Conservation (phyloP, 2,888 invertebrate genomes). For the Anagyrus pseudococci region DNA sequence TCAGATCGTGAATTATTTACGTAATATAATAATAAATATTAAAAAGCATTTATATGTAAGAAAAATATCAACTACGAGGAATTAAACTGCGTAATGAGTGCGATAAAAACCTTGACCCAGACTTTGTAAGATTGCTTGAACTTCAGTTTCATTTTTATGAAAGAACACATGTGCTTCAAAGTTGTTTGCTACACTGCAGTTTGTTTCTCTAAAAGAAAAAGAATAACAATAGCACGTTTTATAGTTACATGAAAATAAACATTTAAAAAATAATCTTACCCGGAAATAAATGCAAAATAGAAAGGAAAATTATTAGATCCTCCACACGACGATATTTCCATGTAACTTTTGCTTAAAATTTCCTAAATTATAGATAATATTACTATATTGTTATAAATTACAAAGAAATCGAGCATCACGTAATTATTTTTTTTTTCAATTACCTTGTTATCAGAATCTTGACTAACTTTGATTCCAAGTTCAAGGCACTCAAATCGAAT, state of each 20-base stretch:
- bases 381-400: not conserved
- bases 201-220: constrained; percentile 60
- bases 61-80: too few relatives aligned
- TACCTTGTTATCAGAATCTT: constrained; percentile 58
- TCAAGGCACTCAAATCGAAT: constrained; percentile 65
- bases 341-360: constrained; percentile 67
- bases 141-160: constrained; percentile 58
- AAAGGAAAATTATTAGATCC: constrained; percentile 64
- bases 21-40: too few relatives aligned
- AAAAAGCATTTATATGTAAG: not conserved
- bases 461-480: constrained; percentile 63
- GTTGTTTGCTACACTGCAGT: constrained; percentile 62
- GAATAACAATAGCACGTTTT: too few relatives aligned
- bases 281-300: constrained; percentile 70
- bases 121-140: constrained; percentile 62
- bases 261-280: constrained; percentile 61
- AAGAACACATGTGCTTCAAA: constrained; percentile 64
- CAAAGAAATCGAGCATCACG: too few relatives aligned
- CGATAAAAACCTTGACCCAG: constrained; percentile 66
- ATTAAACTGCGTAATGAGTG: constrained; percentile 64
- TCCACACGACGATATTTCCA: constrained; percentile 73
- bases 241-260: too few relatives aligned
- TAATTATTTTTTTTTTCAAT: constrained; percentile 32
- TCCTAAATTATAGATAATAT: constrained; percentile 54
- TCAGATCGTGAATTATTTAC: not conserved